Percentiles rank a stretch among this genome's conserved stretches.
These are phyloP conservation scores for Triplophysa rosa DNA, from an alignment of 2,113 vertebrate species.

Conservation along the genomic window DNA sequence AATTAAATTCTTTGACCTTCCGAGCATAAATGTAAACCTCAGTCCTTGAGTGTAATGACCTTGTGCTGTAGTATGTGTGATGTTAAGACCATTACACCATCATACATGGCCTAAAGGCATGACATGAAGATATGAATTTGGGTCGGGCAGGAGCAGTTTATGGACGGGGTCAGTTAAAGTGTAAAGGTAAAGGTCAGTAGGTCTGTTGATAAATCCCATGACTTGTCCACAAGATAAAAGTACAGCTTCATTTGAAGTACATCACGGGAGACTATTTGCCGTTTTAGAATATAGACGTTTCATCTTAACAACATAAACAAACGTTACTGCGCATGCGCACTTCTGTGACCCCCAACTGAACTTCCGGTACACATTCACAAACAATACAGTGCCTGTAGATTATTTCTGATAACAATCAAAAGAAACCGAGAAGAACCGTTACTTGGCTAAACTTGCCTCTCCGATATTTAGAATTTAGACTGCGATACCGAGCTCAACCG, in stretches of 20 bases:
- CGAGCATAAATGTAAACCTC: neutral
- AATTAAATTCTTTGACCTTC: slow-evolving; percentile 17
- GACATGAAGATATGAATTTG: neutral
- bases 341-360: too few relatives aligned
- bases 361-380: too few relatives aligned
- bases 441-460: too few relatives aligned
- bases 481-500: too few relatives aligned
- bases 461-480: too few relatives aligned
- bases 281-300: neutral
- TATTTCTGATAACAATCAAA: too few relatives aligned
- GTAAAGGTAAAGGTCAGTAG: slow-evolving; percentile 28
- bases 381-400: too few relatives aligned
- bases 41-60: slow-evolving; percentile 4
- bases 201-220: slow-evolving; percentile 33
- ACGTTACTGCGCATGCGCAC: too few relatives aligned
- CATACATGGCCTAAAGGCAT: neutral
- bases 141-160: neutral
- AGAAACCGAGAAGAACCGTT: too few relatives aligned
- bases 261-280: neutral
- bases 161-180: neutral
- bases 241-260: slow-evolving; percentile 5
- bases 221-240: neutral
- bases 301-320: too few relatives aligned
- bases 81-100: neutral
- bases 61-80: slow-evolving; percentile 10